These are phyloP conservation scores for Borostomias antarcticus DNA, from an alignment of 2,797 vertebrate genomes.

Conservation along the genomic window DNA sequence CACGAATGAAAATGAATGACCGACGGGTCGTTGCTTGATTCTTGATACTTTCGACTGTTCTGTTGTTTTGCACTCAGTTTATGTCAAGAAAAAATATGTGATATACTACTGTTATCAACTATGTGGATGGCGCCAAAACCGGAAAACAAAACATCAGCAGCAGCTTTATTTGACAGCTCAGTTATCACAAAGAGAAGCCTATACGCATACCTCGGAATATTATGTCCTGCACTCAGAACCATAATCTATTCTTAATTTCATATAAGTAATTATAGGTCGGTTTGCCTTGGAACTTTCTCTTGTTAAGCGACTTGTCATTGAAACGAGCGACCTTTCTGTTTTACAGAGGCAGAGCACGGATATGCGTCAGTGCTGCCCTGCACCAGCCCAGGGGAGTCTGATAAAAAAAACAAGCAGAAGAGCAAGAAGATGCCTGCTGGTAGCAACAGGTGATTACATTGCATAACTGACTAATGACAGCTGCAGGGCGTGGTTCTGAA, in stretches of 20 bases:
- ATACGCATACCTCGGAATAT: background rate
- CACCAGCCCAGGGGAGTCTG: constrained; percentile 63
- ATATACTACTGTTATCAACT: background rate
- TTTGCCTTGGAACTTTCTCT: background rate
- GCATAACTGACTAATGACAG: constrained; percentile 34
- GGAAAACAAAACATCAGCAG: background rate
- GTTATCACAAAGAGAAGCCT: background rate
- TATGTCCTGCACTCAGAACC: background rate
- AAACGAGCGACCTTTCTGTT: background rate
- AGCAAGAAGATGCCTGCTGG: constrained; percentile 74
- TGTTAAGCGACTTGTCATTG: background rate
- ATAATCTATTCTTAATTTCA: background rate
- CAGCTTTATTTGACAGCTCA: background rate
- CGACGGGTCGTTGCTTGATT: background rate
- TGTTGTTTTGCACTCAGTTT: background rate
- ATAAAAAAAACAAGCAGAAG: constrained; percentile 78
- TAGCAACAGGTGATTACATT: constrained; percentile 77
- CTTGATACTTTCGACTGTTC: background rate
- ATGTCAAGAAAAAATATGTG: background rate
- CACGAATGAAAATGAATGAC: constrained; percentile 32
- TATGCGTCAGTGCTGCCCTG: constrained; percentile 86
- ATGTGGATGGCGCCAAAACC: constrained; percentile 34
- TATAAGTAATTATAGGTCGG: background rate
- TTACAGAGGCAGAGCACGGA: constrained; percentile 89
- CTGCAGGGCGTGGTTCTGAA: constrained; percentile 44